These are phyloP conservation scores for Oscheius sp. DNA, from an alignment of 2,888 invertebrate genomes.

Conservation along the genomic window DNA sequence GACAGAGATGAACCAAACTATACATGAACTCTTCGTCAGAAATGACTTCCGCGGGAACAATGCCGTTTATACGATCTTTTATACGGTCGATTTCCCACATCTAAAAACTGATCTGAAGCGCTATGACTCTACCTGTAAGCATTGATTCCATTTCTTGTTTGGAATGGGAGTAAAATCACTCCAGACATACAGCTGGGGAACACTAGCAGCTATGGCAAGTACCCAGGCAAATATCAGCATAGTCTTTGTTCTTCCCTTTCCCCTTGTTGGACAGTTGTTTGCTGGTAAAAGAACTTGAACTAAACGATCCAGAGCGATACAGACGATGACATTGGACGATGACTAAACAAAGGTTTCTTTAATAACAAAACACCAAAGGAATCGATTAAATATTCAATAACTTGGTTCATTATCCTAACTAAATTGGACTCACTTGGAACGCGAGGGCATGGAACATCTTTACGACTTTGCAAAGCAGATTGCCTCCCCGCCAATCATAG, in stretches of 20 bases:
- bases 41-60: background rate
- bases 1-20: conserved; percentile 58
- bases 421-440: conserved; percentile 69
- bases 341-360: conserved; percentile 52
- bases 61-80: conserved; percentile 49
- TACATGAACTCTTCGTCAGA: conserved; percentile 60
- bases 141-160: conserved; percentile 66
- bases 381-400: too few relatives aligned
- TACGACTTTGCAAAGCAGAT: conserved; percentile 65
- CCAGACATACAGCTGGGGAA: conserved; percentile 66
- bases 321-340: conserved; percentile 70
- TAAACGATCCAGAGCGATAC: conserved; percentile 69
- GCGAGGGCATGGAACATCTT: conserved; percentile 67
- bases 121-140: conserved; percentile 47
- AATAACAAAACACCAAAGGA: too few relatives aligned
- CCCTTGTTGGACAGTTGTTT: conserved; percentile 61
- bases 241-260: conserved; percentile 55
- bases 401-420: too few relatives aligned
- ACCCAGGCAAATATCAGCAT: conserved; percentile 61
- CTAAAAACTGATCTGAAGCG: conserved; percentile 33
- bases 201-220: conserved; percentile 55
- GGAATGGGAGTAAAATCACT: conserved; percentile 61
- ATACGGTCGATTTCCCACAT: conserved; percentile 66
- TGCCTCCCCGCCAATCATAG: conserved; percentile 69
- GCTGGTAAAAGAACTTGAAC: conserved; percentile 62